Evolutionary conservation across 1,140 invertebrate genomes (phyloP).

Genomic region (Drosophila lacteicornis): DNA sequence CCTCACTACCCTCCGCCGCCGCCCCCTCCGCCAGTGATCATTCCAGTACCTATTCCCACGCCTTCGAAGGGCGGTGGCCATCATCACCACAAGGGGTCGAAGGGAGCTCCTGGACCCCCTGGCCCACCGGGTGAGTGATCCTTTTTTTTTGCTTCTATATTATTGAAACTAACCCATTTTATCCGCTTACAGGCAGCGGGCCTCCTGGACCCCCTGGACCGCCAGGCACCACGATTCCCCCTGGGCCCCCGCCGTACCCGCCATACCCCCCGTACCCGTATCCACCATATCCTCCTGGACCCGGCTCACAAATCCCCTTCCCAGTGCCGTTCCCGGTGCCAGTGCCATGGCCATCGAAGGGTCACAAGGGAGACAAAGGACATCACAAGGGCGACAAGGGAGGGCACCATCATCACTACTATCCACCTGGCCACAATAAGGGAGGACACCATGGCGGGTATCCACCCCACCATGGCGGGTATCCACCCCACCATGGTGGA

Average conservation of each 20-base stretch:
- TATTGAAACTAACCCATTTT: too few species aligned
- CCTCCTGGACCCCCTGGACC: conserved; percentile 44
- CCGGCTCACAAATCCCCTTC: conserved; percentile 17
- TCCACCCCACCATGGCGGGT: background rate
- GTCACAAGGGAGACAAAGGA: conserved; percentile 42
- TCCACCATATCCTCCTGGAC: conserved; percentile 11
- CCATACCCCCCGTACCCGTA: conserved; percentile 11
- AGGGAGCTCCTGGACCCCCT: conserved; percentile 21
- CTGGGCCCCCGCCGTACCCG: conserved; percentile 1
- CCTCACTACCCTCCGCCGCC: conserved; percentile 6
- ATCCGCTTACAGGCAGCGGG: conserved; percentile 3
- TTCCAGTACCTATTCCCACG: conserved; percentile 6
- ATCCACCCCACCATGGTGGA: conserved; percentile 2
- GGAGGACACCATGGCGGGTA: conserved; percentile 6
- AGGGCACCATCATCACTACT: conserved; percentile 37
- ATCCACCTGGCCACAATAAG: conserved; percentile 25
- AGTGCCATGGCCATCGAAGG: conserved; percentile 47
- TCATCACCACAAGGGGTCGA: conserved; percentile 37
- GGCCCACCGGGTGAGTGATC: conserved; percentile 24
- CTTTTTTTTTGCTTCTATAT: too few species aligned
- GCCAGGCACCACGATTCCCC: conserved; percentile 5
- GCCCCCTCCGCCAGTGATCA: conserved; percentile 12
- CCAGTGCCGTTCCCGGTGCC: conserved; percentile 40
- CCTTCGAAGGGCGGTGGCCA: conserved; percentile 25
- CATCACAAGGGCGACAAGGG: conserved; percentile 43